Conservation (phyloP, 2,888 invertebrate genomes). For the Capitulum mitella region DNA sequence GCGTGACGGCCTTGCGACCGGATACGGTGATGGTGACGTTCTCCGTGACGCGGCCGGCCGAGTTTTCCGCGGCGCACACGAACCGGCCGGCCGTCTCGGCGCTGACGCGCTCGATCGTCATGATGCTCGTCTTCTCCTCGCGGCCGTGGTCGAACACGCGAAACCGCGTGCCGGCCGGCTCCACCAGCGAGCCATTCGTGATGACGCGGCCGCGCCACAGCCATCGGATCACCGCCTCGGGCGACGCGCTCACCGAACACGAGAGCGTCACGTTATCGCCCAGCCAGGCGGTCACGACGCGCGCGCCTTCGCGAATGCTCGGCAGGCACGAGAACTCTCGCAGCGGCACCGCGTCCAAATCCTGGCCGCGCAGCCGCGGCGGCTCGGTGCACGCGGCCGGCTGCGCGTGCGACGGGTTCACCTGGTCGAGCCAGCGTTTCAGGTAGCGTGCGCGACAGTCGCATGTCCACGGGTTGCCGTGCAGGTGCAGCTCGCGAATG, state of each 20-base stretch:
- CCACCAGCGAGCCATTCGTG: slow-evolving; percentile 26
- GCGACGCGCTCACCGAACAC: slow-evolving; percentile 62
- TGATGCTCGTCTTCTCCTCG: slow-evolving; percentile 41
- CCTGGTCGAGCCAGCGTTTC: slow-evolving; percentile 38
- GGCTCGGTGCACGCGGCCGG: slow-evolving; percentile 39
- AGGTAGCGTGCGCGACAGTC: slow-evolving; percentile 65
- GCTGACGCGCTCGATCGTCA: slow-evolving; percentile 42
- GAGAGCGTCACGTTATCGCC: slow-evolving; percentile 65
- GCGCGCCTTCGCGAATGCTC: slow-evolving; percentile 45
- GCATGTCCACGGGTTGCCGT: slow-evolving; percentile 77
- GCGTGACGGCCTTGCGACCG: neutral
- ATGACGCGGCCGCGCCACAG: slow-evolving; percentile 28
- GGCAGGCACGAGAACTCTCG: slow-evolving; percentile 82
- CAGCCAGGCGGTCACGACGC: slow-evolving; percentile 55
- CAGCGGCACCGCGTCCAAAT: neutral
- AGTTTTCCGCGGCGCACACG: slow-evolving; percentile 75
- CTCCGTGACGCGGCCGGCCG: slow-evolving; percentile 67
- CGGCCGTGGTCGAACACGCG: slow-evolving; percentile 29
- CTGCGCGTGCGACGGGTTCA: slow-evolving; percentile 37
- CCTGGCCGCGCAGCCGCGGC: slow-evolving; percentile 20
- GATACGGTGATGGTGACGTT: slow-evolving; percentile 62
- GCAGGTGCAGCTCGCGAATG: slow-evolving; percentile 65
- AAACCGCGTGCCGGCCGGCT: slow-evolving; percentile 27
- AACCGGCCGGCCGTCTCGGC: slow-evolving; percentile 46
- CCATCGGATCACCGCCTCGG: slow-evolving; percentile 57